Base-by-base conservation (phyloP, 1,140 invertebrate genomes). In the Rhopalosiphum maidis region DNA sequence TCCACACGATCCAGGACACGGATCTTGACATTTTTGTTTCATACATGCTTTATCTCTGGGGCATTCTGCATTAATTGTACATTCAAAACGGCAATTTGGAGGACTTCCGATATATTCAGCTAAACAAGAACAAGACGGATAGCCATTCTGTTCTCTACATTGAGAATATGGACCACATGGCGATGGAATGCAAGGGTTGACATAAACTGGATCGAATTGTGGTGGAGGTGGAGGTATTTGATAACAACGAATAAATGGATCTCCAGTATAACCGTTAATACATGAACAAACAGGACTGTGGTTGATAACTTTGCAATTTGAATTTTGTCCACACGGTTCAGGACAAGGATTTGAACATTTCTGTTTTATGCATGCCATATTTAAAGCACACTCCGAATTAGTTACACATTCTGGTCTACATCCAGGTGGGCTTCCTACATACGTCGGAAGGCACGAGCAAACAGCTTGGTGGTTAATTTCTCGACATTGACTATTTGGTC, bases 91-190 rank as follows among this genome's bases (percentile, higher is more conserved):
- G 94, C 96, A 97, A 93, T 96, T 96, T 23, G 96, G 96, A 46
- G 97, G 97, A 60, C 95, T 94, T 93, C 97, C 96, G 37, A 96
- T 95, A 94, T 96, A 97, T 94, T 96, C 96, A 9, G 96, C 94
- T 94, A 96, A 95, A 95, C 97, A 97, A 48, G 96, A 96, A 94
- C 97, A 97, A 4, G 96, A 96, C 2, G 97, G 96, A 83, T 95
- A 95, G 51, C 96, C 96, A 91, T 96, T 96, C 60, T 96, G 94
- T 89, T 96, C 95, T 95, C 96, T 96, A 94, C 97, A 97, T 94
- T 96, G 94, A 22, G 97, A 96, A 95, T 97, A 97, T 30, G 96
- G 96, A 93, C 97, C 97, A 95, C 97, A 97, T 35, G 97, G 97
- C 82, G 96, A 96, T 83, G 97, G 96, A 86, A 96, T 95, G 94